Evolutionary conservation across 2,888 invertebrate species (phyloP), one percentile per base, ranked within the genome.

Genomic region (Drosophila antonietae): DNA sequence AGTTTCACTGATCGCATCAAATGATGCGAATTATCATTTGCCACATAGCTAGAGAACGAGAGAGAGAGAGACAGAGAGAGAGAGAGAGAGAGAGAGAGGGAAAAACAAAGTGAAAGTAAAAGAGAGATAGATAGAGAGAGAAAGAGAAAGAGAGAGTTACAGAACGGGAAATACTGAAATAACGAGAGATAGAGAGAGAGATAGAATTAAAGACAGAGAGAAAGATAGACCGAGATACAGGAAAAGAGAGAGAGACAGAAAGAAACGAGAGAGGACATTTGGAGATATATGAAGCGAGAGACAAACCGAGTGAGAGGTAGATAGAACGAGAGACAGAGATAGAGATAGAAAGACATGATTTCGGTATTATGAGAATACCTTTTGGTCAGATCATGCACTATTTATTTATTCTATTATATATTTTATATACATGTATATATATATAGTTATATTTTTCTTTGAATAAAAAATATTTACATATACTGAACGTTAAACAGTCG

Each of bases 381-480:
- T 39, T 6, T 20, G 31, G 12, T 31, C 41, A 35, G 33, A 57
- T 23, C 23, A 33, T 7, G 12, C 44, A 23, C 7, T 23, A 35
- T 33, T 55, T 56, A 23, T 8, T 53, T 49, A 12, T 52, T 51
- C n/a, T 51, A 62, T 56, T 56, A 66, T 73, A 68, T 15, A n/a
- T 15, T 4, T 15, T 8, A 15, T 15, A 28, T 8, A 20, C 20
- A 20, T 20, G 20, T 44, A 20, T 28, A 14, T 28, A 10, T 31
- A 47, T 47, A 49, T n/a, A 31, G 2, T 10, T 15, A 28, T 47
- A n/a, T 31, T 31, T n/a, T 31, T 46, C 23, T 49, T 28, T 81
- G 83, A 82, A 77, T 80, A 83, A 57, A 83, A 82, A 82, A 86
- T 88, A 85, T 88, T 86, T 86, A 76, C 85, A 80, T 83, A 88